These are phyloP conservation scores for Xylophagus ater DNA, from an alignment of 2,888 invertebrate genomes.

Conservation along the genomic window DNA sequence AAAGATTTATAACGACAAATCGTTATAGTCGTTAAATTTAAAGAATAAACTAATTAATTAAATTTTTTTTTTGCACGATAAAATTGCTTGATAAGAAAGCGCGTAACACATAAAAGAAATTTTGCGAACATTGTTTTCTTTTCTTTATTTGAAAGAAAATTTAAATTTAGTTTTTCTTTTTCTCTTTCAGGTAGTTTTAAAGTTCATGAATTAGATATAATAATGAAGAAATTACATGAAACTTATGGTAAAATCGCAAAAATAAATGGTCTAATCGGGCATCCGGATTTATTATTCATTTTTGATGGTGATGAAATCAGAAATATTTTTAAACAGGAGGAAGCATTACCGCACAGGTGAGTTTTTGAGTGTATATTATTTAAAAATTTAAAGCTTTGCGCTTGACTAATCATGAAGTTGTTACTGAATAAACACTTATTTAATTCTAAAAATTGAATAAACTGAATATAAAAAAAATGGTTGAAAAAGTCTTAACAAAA, in stretches of 20 bases:
- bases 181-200: constrained; percentile 43
- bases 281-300: constrained; percentile 62
- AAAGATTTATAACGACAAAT: no score
- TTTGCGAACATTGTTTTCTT: constrained; percentile 1
- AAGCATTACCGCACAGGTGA: constrained; percentile 53
- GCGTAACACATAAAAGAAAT: no score
- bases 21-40: no score
- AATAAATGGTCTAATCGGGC: constrained; percentile 61
- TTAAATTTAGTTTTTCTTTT: constrained; percentile 3
- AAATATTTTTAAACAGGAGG: constrained; percentile 57
- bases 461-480: no score
- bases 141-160: no score
- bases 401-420: not conserved
- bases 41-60: no score
- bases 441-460: no score
- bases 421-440: no score
- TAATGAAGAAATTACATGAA: constrained; percentile 44
- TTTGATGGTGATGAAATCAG: constrained; percentile 64
- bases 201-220: constrained; percentile 47
- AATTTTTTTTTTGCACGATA: no score
- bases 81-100: no score
- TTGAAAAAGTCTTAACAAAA: no score
- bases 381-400: no score
- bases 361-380: constrained; percentile 5
- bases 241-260: constrained; percentile 50